These are phyloP conservation scores for Drosophila incognita DNA, from an alignment of 2,888 invertebrate species.

Conservation along the genomic window DNA sequence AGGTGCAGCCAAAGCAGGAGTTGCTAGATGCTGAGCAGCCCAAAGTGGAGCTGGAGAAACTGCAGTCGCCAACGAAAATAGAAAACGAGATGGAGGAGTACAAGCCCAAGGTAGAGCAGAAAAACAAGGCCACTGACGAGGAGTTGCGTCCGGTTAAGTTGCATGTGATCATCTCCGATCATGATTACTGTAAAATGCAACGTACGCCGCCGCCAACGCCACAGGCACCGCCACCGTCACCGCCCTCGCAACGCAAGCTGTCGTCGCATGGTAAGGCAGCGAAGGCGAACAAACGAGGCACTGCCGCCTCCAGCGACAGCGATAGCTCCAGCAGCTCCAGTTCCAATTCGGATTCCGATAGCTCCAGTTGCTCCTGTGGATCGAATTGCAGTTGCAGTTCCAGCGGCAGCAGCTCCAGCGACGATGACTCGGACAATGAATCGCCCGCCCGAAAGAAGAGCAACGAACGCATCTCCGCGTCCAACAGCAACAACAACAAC, in stretches of 20 bases:
- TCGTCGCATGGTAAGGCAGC: slow-evolving; percentile 13
- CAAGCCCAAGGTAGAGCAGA: slow-evolving; percentile 18
- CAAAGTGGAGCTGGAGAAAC: slow-evolving; percentile 17
- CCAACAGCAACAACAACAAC: background rate
- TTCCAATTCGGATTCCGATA: slow-evolving; percentile 90
- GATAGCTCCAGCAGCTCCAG: slow-evolving; percentile 89
- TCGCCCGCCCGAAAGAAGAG: slow-evolving; percentile 85
- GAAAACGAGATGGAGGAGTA: slow-evolving; percentile 29
- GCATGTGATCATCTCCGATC: slow-evolving; percentile 89
- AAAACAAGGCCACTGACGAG: slow-evolving; percentile 28
- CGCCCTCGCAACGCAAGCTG: slow-evolving; percentile 41
- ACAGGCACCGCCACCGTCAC: slow-evolving; percentile 37
- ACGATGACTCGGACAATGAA: slow-evolving; percentile 88
- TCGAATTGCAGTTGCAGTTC: slow-evolving; percentile 93
- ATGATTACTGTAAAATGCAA: slow-evolving; percentile 90
- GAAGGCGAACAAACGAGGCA: slow-evolving; percentile 25
- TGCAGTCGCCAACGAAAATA: slow-evolving; percentile 3
- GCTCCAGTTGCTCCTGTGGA: slow-evolving; percentile 93
- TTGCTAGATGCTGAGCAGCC: slow-evolving; percentile 3
- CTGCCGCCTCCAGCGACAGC: slow-evolving; percentile 85
- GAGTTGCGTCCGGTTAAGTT: slow-evolving; percentile 82
- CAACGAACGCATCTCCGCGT: slow-evolving; percentile 30
- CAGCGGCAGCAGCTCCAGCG: slow-evolving; percentile 87
- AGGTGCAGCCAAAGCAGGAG: slow-evolving; percentile 7
- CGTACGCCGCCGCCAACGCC: slow-evolving; percentile 54